A percentile compares a stretch with the other conserved stretches of the same genome.
These are phyloP conservation scores for Luperina testacea DNA, from an alignment of 2,888 invertebrate genomes.

Conservation along the genomic window DNA sequence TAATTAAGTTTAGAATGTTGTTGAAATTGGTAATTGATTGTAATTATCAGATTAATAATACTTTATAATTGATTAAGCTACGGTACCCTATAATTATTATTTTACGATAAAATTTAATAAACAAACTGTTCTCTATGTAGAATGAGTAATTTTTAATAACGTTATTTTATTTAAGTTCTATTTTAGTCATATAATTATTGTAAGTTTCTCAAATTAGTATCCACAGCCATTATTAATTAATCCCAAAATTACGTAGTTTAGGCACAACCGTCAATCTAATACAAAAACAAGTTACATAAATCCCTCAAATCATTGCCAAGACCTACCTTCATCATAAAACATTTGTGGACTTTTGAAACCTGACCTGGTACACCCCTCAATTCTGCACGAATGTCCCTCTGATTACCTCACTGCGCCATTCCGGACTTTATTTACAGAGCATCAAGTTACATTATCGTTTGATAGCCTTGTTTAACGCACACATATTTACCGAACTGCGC, in stretches of 20 bases:
- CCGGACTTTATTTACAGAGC: constrained; percentile 44
- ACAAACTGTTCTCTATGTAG: background rate
- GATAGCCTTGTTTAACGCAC: constrained; percentile 57
- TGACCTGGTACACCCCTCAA: constrained; percentile 53
- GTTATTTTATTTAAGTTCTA: background rate
- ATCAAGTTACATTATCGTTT: constrained; percentile 52
- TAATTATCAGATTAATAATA: background rate
- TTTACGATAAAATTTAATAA: background rate
- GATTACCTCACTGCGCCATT: constrained; percentile 32
- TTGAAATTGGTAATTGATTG: background rate
- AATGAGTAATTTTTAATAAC: background rate
- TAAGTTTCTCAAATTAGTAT: background rate
- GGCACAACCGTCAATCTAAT: background rate
- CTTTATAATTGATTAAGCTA: background rate
- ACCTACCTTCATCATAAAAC: constrained; percentile 29
- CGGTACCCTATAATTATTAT: background rate
- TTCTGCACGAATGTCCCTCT: constrained; percentile 45
- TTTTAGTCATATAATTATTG: background rate
- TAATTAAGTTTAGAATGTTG: background rate
- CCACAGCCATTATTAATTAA: background rate
- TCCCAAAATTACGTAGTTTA: too few species aligned
- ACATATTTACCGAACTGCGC: constrained; percentile 42
- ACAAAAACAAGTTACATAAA: constrained; percentile 6
- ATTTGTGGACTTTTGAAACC: constrained; percentile 56
- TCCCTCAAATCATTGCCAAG: constrained; percentile 29